A percentile compares a stretch with the other conserved stretches of the same genome.
These are phyloP conservation scores for Emydocephalus ijimae DNA, from an alignment of 2,113 vertebrate species.

Conservation along the genomic window DNA sequence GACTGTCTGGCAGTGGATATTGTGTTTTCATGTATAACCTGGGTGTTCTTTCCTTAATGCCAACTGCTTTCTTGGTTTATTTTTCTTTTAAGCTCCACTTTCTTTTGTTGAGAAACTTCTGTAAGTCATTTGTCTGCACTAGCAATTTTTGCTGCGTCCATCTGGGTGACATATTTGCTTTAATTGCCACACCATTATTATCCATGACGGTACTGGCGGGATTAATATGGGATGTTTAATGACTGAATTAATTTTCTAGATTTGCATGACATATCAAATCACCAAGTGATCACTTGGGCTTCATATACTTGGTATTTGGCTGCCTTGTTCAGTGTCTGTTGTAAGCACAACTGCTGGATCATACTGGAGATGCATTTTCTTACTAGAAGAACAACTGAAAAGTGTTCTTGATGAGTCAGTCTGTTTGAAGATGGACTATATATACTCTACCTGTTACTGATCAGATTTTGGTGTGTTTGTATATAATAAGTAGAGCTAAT, in stretches of 20 bases:
- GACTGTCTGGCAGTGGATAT: not conserved
- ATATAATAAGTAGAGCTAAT: not conserved
- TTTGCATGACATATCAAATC: not conserved
- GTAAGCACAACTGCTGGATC: not conserved
- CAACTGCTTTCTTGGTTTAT: not conserved
- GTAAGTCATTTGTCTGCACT: not conserved
- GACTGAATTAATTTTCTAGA: not conserved
- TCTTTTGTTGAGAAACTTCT: not conserved
- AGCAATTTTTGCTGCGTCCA: not conserved
- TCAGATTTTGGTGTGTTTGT: not conserved
- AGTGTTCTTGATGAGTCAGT: not conserved
- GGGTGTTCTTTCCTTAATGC: not conserved
- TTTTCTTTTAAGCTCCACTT: not conserved
- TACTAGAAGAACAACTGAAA: not conserved
- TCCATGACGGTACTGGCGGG: not conserved
- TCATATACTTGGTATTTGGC: not conserved
- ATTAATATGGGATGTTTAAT: not conserved
- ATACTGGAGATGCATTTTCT: not conserved
- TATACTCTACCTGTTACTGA: not conserved
- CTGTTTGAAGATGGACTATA: not conserved
- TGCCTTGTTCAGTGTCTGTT: not conserved
- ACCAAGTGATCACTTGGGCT: not conserved
- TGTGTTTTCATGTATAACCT: not conserved
- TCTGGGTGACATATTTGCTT: not conserved
- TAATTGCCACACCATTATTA: not conserved